Evolutionary conservation across 2,888 invertebrate genomes (phyloP).

Genomic region (Agrotis ipsilon): DNA sequence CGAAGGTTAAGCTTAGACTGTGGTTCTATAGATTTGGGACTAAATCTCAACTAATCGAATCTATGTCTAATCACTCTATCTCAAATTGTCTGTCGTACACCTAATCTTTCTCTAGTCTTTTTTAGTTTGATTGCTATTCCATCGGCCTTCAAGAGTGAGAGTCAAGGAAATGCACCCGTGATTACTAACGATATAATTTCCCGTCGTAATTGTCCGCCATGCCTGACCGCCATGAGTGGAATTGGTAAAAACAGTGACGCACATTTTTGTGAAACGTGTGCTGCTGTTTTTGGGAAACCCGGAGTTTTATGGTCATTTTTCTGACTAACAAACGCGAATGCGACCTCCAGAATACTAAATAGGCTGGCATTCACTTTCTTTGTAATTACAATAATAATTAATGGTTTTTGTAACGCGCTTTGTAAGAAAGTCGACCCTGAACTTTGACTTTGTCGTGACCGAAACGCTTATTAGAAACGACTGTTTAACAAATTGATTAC

Average conservation of each 20-base stretch:
- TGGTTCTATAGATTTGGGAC: too few relatives aligned
- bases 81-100: not conserved
- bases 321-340: slow-evolving; percentile 19
- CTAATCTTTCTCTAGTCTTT: not conserved
- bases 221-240: not conserved
- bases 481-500: slow-evolving; percentile 30
- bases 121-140: not conserved
- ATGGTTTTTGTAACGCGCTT: slow-evolving; percentile 15
- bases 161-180: too few relatives aligned
- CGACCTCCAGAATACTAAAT: slow-evolving; percentile 33
- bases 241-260: not conserved
- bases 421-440: slow-evolving; percentile 40
- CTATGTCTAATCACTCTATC: too few relatives aligned
- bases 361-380: slow-evolving; percentile 25
- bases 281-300: slow-evolving; percentile 2
- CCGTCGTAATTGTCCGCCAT: not conserved
- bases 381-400: slow-evolving; percentile 34
- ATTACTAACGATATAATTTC: too few relatives aligned
- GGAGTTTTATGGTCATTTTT: not conserved
- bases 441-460: slow-evolving; percentile 14
- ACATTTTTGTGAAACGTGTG: not conserved
- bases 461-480: slow-evolving; percentile 22
- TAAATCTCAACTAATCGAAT: too few relatives aligned
- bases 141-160: not conserved
- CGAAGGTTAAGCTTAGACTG: too few relatives aligned